A percentile compares a stretch with the other conserved stretches of the same genome.
phyloP scores from a whole-genome alignment of 2,888 invertebrate species.

The Blastobasis lacticolella region DNA sequence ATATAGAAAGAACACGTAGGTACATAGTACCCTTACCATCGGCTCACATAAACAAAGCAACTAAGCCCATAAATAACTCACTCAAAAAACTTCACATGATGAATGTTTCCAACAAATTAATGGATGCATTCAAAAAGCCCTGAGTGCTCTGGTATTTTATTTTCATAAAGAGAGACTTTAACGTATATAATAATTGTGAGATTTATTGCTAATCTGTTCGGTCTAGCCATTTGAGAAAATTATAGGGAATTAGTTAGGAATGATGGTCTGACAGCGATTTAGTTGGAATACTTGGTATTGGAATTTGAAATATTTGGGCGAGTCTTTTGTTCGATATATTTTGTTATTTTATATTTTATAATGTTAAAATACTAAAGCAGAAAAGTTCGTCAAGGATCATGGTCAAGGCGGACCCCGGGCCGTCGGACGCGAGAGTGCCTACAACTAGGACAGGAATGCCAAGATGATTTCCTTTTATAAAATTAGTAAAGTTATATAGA shows the following conservation, averaged over 20 bases:
- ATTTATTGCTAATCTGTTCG: slow-evolving; percentile 4
- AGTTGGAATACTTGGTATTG: background rate
- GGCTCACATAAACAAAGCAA: slow-evolving; percentile 4
- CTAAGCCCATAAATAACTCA: background rate
- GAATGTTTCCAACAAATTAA: background rate
- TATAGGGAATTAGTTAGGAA: slow-evolving; percentile 4
- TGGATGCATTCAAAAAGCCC: background rate
- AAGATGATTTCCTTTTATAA: no score
- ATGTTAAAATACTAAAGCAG: no score
- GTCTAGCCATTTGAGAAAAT: background rate
- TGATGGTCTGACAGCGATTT: background rate
- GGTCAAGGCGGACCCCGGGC: no score
- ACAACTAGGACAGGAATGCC: no score
- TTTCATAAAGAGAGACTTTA: background rate
- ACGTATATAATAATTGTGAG: slow-evolving; percentile 2
- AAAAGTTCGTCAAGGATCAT: no score
- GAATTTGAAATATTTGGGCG: no score
- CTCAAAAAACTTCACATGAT: background rate
- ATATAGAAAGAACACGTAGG: no score
- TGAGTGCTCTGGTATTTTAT: slow-evolving; percentile 1
- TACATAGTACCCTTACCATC: no score
- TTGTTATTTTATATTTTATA: no score
- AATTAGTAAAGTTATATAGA: no score
- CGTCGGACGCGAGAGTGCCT: no score
- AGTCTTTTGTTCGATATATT: no score